Base-by-base conservation (phyloP, 2,113 vertebrate species). In the Paracyprichromis sp. region DNA sequence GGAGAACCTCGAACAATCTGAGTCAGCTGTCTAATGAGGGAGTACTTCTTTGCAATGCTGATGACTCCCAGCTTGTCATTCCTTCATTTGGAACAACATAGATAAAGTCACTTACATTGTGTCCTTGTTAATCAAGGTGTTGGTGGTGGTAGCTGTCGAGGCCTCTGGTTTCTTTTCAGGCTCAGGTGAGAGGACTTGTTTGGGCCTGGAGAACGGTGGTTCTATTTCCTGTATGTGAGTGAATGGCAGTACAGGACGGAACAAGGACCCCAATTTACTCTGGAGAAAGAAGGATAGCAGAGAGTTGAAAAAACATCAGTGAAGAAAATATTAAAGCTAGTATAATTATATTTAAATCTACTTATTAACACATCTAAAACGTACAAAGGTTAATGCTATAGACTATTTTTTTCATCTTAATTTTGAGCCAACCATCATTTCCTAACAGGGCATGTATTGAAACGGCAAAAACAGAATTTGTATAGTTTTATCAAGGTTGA, bases 151-250 rank as follows among this genome's bases (percentile, higher is more conserved):
- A 19, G 96, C 95, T 83, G 97, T 96, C 38, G 96, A 96, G n/a
- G 93, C 90, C 9, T 97, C 88, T 8, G 76, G 26, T 19, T 92
- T 91, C 3, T 83, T 17, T 13, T 92, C 90, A 17, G 90, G 89
- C 19, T 91, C 86, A 2, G 87, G 78, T 43, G 86, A 34, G 8
- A 82, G 91, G 61, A 97, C 96, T 0, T 95, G 95, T 24, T 96
- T 97, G 12, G 96, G 94, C n/a, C 95, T 96, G 90, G 14, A 93
- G 63, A 97, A 0, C 0, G 96, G 94, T 7, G 97, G 96, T 1
- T 94, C 96, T 80, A 97, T 96, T 80, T 98, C 97, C 76, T 96
- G 93, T 4, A 97, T 93, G 63, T 96, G 95, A 47, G 96, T 94
- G 31, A 96, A 88, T 31, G 96, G 94, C 89, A 97, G 91, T 83